These are phyloP conservation scores for Mastomys natalensis DNA, from an alignment of 2,113 vertebrate genomes.

Conservation along the genomic window DNA sequence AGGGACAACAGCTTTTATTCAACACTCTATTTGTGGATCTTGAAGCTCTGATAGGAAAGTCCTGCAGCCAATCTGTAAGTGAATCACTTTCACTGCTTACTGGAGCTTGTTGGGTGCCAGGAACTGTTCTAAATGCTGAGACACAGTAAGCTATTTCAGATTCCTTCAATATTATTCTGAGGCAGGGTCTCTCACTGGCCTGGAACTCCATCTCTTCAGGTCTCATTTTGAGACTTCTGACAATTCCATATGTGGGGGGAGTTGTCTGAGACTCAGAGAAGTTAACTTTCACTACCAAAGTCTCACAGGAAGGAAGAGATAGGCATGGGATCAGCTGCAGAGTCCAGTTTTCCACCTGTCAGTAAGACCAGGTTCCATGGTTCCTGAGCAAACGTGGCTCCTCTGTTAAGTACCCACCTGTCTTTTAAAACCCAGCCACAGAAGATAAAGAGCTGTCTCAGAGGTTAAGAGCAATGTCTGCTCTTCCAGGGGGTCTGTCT, in stretches of 20 bases:
- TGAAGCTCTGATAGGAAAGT: not conserved
- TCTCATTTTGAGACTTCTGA: not conserved
- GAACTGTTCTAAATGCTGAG: not conserved
- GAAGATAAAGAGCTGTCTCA: not conserved
- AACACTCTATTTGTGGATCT: not conserved
- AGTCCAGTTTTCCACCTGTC: not conserved
- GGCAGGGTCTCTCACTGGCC: not conserved
- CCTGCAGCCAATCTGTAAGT: not conserved
- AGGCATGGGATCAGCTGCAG: not conserved
- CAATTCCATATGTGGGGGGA: not conserved
- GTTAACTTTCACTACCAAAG: not conserved
- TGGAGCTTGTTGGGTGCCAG: not conserved
- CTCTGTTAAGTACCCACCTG: not conserved
- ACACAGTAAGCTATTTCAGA: not conserved
- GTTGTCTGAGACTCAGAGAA: not conserved
- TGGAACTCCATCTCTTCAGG: not conserved
- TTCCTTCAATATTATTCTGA: not conserved
- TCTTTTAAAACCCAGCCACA: not conserved
- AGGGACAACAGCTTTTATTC: not conserved
- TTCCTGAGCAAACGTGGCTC: not conserved
- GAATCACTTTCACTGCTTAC: not conserved
- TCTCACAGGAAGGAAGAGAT: not conserved
- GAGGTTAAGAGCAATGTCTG: not conserved
- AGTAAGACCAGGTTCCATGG: not conserved
- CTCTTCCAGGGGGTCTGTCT: not conserved